These are phyloP conservation scores for Dendrocopos noguchii DNA, from an alignment of 2,113 vertebrate genomes.

Conservation along the genomic window DNA sequence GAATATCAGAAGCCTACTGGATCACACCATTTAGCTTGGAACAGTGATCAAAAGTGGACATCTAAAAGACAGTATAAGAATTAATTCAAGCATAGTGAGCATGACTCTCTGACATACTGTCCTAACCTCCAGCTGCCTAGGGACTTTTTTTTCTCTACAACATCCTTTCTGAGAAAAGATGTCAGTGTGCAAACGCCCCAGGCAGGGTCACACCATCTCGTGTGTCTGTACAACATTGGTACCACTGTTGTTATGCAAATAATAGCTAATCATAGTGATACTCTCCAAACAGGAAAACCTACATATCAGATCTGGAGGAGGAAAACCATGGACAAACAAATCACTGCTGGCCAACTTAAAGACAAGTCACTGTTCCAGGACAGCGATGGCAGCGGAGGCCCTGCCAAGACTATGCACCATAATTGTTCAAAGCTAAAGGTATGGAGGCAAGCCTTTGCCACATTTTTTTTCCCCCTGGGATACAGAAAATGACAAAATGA, in stretches of 20 bases:
- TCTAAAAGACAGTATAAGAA: not conserved
- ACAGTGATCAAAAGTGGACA: not conserved
- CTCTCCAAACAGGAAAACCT: constrained; percentile 17
- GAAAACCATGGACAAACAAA: constrained; percentile 39
- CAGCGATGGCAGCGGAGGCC: not conserved
- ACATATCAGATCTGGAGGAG: not conserved
- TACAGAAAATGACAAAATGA: not conserved
- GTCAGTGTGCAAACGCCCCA: not conserved
- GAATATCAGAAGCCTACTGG: not conserved
- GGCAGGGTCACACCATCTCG: not conserved
- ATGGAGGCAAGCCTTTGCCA: not conserved
- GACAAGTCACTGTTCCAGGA: constrained; percentile 23
- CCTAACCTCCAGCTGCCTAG: not conserved
- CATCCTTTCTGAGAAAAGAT: not conserved
- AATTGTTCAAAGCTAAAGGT: constrained; percentile 67
- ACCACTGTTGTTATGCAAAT: not conserved
- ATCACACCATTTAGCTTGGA: not conserved
- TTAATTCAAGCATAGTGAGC: not conserved
- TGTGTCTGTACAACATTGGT: not conserved
- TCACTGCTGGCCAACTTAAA: not conserved
- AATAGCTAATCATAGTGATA: not conserved
- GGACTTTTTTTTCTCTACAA: not conserved
- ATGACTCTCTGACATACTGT: not conserved
- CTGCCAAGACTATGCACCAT: not conserved
- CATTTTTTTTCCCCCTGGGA: not conserved